Base-by-base conservation (phyloP, 1,140 invertebrate species). In the Papilio xuthus region DNA sequence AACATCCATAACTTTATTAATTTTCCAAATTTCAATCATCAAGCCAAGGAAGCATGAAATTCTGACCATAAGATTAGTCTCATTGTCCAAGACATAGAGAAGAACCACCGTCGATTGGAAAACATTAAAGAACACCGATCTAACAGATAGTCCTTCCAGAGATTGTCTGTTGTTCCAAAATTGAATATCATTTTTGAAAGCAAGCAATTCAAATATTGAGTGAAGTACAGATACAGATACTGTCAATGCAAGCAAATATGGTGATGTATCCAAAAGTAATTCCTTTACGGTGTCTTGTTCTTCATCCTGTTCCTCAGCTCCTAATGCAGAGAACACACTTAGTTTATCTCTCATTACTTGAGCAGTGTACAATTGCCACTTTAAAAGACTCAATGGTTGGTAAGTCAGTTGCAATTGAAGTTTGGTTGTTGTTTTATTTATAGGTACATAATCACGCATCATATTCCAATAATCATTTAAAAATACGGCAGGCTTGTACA, bases 101-200 rank as follows among this genome's bases (percentile, higher is more conserved):
- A 99, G 93, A 2, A 99, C 98, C 81, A 99, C 97, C 1, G 99
- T 88, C 0, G 98, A 98, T 90, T 99, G 99, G 91, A 99, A 99
- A 0, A 99, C 98, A 88, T 99, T 99, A 93, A 99, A 99, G 92
- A 99, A 99, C n/a, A 99, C 98, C 0, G 98, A 99, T 80, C 99
- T 96, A 12, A 99, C 99, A 0, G 99, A 99, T 9, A 99, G 94
- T 63, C 99, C 99, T 95, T 99, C 99, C 41, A 99, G 94, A 7
- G 98, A 99, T 91, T 99, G 98, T 50, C 99, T 95, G 87, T 99
- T 99, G 81, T 99, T 98, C 99, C 99, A 99, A 90, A 99, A 99
- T 94, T 99, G 99, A 88, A 99, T 99, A 94, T 99, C 99, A 95
- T 99, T 99, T 95, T 99, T 99, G 92, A 99, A 99, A 74, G 99